Evolutionary conservation across 2,113 vertebrate genomes (phyloP).

Genomic region (Plestiodon gilberti): DNA sequence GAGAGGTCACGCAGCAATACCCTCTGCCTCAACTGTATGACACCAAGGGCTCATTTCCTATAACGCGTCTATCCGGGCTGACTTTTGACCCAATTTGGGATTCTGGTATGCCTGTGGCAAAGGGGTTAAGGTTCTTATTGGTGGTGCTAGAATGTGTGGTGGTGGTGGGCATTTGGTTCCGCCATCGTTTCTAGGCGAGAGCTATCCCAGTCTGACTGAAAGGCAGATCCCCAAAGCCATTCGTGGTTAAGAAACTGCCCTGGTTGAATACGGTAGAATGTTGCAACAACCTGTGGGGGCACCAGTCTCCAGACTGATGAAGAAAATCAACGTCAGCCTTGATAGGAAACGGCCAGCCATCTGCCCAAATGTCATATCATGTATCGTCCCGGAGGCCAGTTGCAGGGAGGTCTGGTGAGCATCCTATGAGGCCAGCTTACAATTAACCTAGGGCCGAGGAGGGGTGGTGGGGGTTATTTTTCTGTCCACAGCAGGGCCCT

Average conservation of each 20-base stretch:
- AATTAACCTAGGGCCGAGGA: neutral
- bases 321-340: neutral
- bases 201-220: neutral
- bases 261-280: neutral
- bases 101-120: neutral
- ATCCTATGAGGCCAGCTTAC: neutral
- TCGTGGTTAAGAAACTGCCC: neutral
- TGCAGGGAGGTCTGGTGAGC: neutral
- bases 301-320: neutral
- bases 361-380: neutral
- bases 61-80: neutral
- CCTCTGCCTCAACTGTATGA: neutral
- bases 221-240: neutral
- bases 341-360: neutral
- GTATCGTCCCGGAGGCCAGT: neutral
- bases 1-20: neutral
- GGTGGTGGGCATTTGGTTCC: neutral
- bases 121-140: neutral
- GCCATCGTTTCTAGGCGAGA: neutral
- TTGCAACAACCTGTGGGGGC: neutral
- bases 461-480: neutral
- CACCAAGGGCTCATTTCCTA: slow-evolving; percentile 19
- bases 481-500: neutral
- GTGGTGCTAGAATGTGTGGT: neutral
- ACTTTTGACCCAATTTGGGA: neutral